phyloP scores from a whole-genome alignment of 2,888 invertebrate species.

The Ophioninae sp. region DNA sequence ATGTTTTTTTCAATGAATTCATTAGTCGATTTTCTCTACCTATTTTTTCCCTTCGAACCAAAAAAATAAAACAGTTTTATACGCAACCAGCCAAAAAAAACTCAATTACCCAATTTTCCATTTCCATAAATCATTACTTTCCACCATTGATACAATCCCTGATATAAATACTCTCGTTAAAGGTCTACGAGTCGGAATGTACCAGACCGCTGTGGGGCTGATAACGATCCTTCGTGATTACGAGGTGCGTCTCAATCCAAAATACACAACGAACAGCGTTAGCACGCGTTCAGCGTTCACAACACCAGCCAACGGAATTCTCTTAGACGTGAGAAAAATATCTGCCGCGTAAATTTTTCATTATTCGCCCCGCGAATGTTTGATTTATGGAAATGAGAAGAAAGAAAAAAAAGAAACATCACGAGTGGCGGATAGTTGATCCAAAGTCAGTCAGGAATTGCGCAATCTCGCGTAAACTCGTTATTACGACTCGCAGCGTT shows the following conservation, averaged over 20 bases:
- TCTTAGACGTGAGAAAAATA: slow-evolving; percentile 63
- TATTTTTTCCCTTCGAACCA: too few species aligned
- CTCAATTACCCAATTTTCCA: too few species aligned
- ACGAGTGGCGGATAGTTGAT: too few species aligned
- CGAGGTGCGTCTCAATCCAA: slow-evolving; percentile 68
- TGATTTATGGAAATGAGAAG: neutral
- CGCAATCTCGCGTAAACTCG: neutral
- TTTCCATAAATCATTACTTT: too few species aligned
- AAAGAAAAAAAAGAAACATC: too few species aligned
- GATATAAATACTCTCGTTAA: slow-evolving; percentile 8
- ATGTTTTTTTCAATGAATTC: too few species aligned
- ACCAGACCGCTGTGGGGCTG: slow-evolving; percentile 71
- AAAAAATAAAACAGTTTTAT: too few species aligned
- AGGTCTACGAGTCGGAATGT: slow-evolving; percentile 70
- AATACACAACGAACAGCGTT: slow-evolving; percentile 52
- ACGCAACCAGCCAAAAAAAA: too few species aligned
- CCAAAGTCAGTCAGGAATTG: neutral
- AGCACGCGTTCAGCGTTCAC: slow-evolving; percentile 67
- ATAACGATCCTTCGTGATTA: slow-evolving; percentile 70
- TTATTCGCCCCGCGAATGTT: neutral
- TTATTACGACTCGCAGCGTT: neutral
- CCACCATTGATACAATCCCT: too few species aligned
- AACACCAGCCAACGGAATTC: slow-evolving; percentile 63
- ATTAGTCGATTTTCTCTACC: too few species aligned
- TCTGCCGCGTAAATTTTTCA: slow-evolving; percentile 8